Conservation (phyloP, 1,140 invertebrate species). For the Heliconius nattereri region DNA sequence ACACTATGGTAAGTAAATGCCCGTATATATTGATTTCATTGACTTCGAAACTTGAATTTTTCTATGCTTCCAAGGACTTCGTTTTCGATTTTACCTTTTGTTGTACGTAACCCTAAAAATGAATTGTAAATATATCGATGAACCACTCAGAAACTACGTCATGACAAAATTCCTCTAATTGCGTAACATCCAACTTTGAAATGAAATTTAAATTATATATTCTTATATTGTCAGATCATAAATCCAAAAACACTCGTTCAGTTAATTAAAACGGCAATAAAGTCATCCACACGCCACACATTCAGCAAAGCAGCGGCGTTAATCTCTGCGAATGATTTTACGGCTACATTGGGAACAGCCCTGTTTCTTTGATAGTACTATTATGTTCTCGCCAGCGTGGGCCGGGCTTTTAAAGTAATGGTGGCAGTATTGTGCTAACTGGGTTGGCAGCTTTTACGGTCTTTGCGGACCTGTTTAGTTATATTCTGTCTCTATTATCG, state of each 20-base stretch:
- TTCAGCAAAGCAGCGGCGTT: conserved; percentile 29
- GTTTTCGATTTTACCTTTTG: too few relatives aligned
- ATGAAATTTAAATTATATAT: too few relatives aligned
- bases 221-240: not conserved
- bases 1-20: too few relatives aligned
- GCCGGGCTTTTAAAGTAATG: conserved; percentile 46
- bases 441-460: conserved; percentile 41
- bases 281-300: conserved; percentile 13
- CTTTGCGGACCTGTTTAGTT: conserved; percentile 40
- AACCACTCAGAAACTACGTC: too few relatives aligned
- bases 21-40: too few relatives aligned
- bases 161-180: too few relatives aligned
- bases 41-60: too few relatives aligned
- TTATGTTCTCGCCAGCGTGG: conserved; percentile 44
- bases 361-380: conserved; percentile 43
- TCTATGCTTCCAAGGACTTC: too few relatives aligned
- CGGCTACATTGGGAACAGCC: conserved; percentile 31
- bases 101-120: too few relatives aligned
- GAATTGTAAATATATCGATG: too few relatives aligned
- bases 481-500: conserved; percentile 27
- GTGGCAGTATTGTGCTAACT: conserved; percentile 46
- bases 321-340: conserved; percentile 40
- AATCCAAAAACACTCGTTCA: not conserved
- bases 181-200: too few relatives aligned
- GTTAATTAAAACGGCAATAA: conserved; percentile 26